Conservation (phyloP, 2,113 vertebrate species). For the Vireo altiloquus region DNA sequence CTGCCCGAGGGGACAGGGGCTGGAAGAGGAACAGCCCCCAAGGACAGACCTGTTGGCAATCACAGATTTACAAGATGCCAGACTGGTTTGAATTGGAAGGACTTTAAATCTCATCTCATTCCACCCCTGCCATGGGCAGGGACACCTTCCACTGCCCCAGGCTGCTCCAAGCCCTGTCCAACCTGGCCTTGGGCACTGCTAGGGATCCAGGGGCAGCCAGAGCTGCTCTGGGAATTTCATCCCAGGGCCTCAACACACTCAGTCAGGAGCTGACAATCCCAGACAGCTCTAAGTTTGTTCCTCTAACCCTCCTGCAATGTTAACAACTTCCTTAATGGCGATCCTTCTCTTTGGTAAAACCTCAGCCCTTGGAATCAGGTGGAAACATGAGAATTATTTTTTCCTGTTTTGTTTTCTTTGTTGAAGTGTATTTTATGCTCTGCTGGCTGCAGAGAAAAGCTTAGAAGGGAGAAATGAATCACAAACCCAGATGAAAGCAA, state of each 20-base stretch:
- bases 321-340: neutral
- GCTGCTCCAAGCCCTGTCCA: neutral
- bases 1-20: neutral
- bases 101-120: neutral
- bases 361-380: neutral
- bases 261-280: neutral
- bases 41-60: no score
- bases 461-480: neutral
- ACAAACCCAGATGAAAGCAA: neutral
- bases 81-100: neutral
- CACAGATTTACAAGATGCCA: neutral
- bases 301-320: neutral
- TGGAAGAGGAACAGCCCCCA: neutral
- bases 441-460: neutral
- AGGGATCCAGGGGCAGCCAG: neutral
- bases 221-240: neutral
- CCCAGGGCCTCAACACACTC: neutral
- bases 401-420: neutral
- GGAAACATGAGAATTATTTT: neutral
- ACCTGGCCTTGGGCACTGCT: fast-evolving
- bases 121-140: neutral
- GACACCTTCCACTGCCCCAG: neutral
- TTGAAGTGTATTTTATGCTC: neutral
- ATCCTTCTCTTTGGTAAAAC: neutral
- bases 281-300: neutral